A percentile compares a stretch with the other conserved stretches of the same genome.
Conservation (phyloP, 2,888 invertebrate genomes). For the Tetramorium bicarinatum region DNA sequence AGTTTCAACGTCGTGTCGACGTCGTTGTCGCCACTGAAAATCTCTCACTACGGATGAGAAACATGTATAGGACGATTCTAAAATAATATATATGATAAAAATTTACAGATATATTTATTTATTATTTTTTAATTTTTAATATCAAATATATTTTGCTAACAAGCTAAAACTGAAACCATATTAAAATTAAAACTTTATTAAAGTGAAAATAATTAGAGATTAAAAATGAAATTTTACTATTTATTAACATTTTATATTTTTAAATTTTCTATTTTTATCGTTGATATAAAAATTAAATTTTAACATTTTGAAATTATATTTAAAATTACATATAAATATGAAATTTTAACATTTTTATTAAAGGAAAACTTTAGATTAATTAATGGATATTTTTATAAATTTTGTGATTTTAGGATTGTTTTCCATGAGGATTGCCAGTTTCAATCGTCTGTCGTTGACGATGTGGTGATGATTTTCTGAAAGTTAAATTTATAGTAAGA, state of each 20-base stretch:
- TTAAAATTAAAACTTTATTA: neutral
- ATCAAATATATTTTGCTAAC: neutral
- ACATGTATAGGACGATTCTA: neutral
- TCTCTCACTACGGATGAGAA: conserved; percentile 10
- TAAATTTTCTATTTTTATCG: neutral
- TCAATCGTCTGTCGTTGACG: neutral
- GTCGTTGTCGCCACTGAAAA: conserved; percentile 39
- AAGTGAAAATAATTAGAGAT: neutral
- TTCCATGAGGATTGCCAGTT: neutral
- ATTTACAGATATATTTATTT: neutral
- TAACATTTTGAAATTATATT: neutral
- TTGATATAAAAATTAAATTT: conserved; percentile 1
- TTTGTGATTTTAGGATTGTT: neutral
- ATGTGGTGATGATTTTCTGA: neutral
- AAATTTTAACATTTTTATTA: conserved; percentile 9
- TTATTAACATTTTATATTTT: neutral
- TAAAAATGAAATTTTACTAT: neutral
- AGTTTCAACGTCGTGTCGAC: conserved; percentile 45
- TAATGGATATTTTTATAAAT: neutral
- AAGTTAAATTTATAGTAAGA: neutral
- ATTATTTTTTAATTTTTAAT: neutral
- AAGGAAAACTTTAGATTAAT: neutral
- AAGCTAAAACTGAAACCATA: neutral
- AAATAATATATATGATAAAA: neutral
- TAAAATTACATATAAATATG: too few relatives aligned